Percentiles rank a stretch among this genome's conserved stretches.
phyloP scores from a whole-genome alignment of 1,140 invertebrate genomes.

The Apocrypta bakeri region DNA sequence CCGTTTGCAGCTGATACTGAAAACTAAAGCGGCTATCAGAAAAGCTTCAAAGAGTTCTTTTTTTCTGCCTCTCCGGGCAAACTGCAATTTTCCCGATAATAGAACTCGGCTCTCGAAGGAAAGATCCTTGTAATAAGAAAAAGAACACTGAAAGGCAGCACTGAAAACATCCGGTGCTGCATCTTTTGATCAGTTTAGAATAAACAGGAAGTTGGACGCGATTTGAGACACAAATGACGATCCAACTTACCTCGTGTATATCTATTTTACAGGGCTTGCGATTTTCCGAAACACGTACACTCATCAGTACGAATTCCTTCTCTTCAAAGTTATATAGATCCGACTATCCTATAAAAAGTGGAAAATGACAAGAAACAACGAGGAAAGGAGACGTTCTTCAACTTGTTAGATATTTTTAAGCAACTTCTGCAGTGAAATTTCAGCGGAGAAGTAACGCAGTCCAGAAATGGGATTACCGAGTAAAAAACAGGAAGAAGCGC shows the following conservation, averaged over 20 bases:
- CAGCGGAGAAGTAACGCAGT: not conserved
- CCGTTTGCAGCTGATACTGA: not conserved
- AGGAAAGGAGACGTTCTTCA: not conserved
- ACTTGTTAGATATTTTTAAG: not conserved
- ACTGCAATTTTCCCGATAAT: slow-evolving; percentile 14
- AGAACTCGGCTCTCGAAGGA: not conserved
- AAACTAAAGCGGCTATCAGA: not conserved
- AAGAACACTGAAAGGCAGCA: not conserved
- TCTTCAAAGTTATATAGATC: no score
- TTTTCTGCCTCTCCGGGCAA: not conserved
- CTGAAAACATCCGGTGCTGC: no score
- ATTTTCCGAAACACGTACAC: not conserved
- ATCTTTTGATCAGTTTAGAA: not conserved
- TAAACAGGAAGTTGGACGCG: not conserved
- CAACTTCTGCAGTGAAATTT: not conserved
- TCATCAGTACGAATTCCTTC: not conserved
- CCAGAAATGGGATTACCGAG: slow-evolving; percentile 10
- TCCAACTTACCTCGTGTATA: not conserved
- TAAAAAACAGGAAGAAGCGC: not conserved
- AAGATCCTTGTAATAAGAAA: not conserved
- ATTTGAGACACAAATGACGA: not conserved
- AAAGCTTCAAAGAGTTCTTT: slow-evolving; percentile 4
- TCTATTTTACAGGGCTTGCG: no score
- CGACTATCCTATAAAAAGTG: not conserved
- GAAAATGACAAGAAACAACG: not conserved